phyloP scores from a whole-genome alignment of 2,113 vertebrate species.

The Chamaea fasciata region DNA sequence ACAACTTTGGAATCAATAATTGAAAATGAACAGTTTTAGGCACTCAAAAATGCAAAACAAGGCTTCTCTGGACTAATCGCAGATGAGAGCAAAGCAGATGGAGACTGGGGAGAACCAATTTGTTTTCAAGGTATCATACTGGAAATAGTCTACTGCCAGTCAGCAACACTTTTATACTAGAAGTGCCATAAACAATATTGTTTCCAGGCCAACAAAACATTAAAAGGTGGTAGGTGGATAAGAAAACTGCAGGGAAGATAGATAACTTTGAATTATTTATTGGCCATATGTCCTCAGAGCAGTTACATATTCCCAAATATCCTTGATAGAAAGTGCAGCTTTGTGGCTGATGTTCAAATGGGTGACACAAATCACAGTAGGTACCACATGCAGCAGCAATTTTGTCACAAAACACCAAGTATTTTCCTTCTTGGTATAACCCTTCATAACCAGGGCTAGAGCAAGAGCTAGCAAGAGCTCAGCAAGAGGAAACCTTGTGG shows the following conservation, averaged over 20 bases:
- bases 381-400: slow-evolving; percentile 40
- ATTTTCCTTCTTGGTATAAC: slow-evolving; percentile 10
- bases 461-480: neutral
- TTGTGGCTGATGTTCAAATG: slow-evolving; percentile 62
- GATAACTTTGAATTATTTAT: slow-evolving; percentile 80
- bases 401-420: slow-evolving; percentile 52
- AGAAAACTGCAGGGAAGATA: slow-evolving; percentile 61
- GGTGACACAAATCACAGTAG: slow-evolving; percentile 66
- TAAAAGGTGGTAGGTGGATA: slow-evolving; percentile 61
- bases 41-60: neutral
- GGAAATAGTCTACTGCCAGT: slow-evolving; percentile 31
- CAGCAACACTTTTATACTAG: slow-evolving; percentile 67
- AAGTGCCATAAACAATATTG: slow-evolving; percentile 63
- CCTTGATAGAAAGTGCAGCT: slow-evolving; percentile 67
- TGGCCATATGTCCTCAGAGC: slow-evolving; percentile 64
- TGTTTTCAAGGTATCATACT: slow-evolving; percentile 7
- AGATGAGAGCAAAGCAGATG: neutral
- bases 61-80: neutral
- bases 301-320: slow-evolving; percentile 66
- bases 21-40: neutral
- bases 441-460: slow-evolving; percentile 17
- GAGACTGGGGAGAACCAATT: neutral
- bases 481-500: neutral
- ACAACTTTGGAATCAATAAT: neutral
- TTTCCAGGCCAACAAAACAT: slow-evolving; percentile 66